Percentiles rank a stretch among this genome's conserved stretches.
phyloP scores from a whole-genome alignment of 2,888 invertebrate genomes.

The Agelastica alni region DNA sequence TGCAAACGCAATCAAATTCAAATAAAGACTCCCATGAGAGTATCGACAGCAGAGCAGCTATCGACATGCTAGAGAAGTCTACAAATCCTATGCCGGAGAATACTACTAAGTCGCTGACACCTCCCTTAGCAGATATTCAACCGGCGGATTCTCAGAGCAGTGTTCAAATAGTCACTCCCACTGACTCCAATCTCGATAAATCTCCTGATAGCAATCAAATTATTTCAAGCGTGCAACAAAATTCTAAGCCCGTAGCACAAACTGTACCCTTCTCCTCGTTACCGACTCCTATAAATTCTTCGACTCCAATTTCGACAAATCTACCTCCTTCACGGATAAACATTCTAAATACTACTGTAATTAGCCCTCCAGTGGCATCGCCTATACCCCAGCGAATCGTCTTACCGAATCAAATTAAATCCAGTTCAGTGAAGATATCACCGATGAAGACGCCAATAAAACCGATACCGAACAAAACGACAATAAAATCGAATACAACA shows the following conservation, averaged over 20 bases:
- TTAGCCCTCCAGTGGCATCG: conserved; percentile 46
- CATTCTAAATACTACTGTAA: conserved; percentile 51
- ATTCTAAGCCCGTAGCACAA: conserved; percentile 51
- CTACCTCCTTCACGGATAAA: conserved; percentile 50
- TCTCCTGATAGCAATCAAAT: conserved; percentile 46
- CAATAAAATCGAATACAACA: conserved; percentile 14
- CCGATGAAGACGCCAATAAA: conserved; percentile 64
- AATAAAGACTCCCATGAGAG: conserved; percentile 32
- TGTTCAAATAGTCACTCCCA: conserved; percentile 45
- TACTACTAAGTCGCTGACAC: conserved; percentile 48
- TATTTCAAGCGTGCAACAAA: conserved; percentile 35
- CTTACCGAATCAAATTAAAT: conserved; percentile 59
- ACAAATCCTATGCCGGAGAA: conserved; percentile 38
- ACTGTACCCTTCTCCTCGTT: conserved; percentile 49
- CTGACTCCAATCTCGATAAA: conserved; percentile 43
- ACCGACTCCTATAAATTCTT: conserved; percentile 50
- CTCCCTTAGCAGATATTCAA: conserved; percentile 52
- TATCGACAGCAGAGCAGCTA: conserved; percentile 31
- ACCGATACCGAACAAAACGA: conserved; percentile 56
- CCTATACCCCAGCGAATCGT: conserved; percentile 57
- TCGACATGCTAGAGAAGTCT: conserved; percentile 44
- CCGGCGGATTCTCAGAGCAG: conserved; percentile 56
- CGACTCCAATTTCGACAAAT: conserved; percentile 50
- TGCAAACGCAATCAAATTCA: conserved; percentile 5
- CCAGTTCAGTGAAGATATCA: conserved; percentile 55